A percentile compares a stretch with the other conserved stretches of the same genome.
phyloP scores from a whole-genome alignment of 2,888 invertebrate species.

The Hemicrepidius hirtus region DNA sequence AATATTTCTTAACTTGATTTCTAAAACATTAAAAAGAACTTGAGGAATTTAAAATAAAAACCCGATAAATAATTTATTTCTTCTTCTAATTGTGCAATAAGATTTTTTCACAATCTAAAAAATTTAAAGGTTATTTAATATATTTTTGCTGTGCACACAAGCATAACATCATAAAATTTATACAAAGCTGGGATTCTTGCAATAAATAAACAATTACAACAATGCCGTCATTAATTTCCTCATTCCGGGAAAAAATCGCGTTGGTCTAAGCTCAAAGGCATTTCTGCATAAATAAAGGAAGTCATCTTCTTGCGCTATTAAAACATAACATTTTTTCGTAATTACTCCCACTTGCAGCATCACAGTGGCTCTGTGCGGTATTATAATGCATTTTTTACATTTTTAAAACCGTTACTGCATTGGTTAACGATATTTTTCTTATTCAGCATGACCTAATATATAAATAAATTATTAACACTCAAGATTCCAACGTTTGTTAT shows the following conservation, averaged over 20 bases:
- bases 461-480: slow-evolving; percentile 14
- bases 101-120: slow-evolving; percentile 1
- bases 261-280: not conserved
- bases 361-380: slow-evolving; percentile 3
- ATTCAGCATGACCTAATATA: slow-evolving; percentile 28
- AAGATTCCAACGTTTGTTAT: slow-evolving; percentile 14
- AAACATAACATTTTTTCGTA: slow-evolving; percentile 6
- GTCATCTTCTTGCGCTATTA: slow-evolving; percentile 2
- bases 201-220: slow-evolving; percentile 4
- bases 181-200: not conserved
- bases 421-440: slow-evolving; percentile 7
- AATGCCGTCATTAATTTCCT: slow-evolving; percentile 6
- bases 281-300: slow-evolving; percentile 16
- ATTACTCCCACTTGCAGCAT: slow-evolving; percentile 19
- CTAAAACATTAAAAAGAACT: too few species aligned
- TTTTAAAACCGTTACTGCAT: not conserved
- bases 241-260: slow-evolving; percentile 1
- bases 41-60: too few species aligned
- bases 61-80: not conserved
- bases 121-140: not conserved
- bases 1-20: too few species aligned
- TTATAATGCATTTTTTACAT: not conserved
- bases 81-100: not conserved
- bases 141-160: slow-evolving; percentile 6
- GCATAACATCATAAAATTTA: slow-evolving; percentile 14